These are phyloP conservation scores for Nephrotoma guestfalica DNA, from an alignment of 2,888 invertebrate genomes.

Conservation along the genomic window DNA sequence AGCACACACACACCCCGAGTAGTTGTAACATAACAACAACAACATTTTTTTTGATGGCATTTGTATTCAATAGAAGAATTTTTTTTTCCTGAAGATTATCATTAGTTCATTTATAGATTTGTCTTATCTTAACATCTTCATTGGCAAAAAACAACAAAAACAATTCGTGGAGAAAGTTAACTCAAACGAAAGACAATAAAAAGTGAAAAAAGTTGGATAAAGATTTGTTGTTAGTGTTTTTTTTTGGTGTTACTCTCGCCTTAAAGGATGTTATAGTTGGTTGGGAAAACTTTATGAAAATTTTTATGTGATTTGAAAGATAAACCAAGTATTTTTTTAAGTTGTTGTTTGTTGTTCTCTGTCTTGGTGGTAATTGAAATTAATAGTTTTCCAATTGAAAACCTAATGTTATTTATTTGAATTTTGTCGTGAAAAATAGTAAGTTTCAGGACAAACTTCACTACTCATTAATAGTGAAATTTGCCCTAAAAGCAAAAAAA, in stretches of 20 bases:
- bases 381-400: not conserved
- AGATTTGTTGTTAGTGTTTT: not conserved
- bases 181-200: not conserved
- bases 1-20: not conserved
- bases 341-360: not conserved
- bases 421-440: no score
- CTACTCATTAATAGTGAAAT: no score
- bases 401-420: no score
- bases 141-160: not conserved
- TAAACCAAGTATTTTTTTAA: not conserved
- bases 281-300: not conserved
- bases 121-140: not conserved
- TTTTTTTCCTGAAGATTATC: not conserved
- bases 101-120: not conserved
- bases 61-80: not conserved
- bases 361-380: not conserved
- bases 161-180: not conserved
- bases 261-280: not conserved
- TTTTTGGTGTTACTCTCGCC: not conserved
- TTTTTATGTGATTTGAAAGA: not conserved
- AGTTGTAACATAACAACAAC: not conserved
- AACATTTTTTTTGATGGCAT: not conserved
- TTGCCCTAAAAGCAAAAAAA: no score
- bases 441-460: no score
- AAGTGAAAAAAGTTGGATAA: not conserved